Percentiles rank a stretch among this genome's conserved stretches.
These are phyloP conservation scores for Pogonomyrmex californicus DNA, from an alignment of 1,140 invertebrate genomes.

Conservation along the genomic window DNA sequence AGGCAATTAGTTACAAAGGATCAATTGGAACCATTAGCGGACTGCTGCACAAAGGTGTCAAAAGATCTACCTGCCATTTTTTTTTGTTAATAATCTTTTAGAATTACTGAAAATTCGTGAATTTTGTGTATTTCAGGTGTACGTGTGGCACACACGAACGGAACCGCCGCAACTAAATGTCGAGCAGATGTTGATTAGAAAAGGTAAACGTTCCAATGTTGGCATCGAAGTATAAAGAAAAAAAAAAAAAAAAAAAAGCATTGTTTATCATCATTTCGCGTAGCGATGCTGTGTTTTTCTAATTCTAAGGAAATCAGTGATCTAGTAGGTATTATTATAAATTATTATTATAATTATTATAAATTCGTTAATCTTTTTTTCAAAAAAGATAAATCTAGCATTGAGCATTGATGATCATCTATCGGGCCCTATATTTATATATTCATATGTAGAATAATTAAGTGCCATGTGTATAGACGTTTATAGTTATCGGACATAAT, in stretches of 20 bases:
- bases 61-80: not conserved
- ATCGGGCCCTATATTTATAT: not conserved
- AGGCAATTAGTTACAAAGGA: slow-evolving; percentile 92
- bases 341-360: not conserved
- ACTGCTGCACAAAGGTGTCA: slow-evolving; percentile 94
- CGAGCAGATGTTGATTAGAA: slow-evolving; percentile 88
- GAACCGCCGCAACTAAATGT: slow-evolving; percentile 92
- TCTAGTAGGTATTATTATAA: slow-evolving; percentile 10
- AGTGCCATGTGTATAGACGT: slow-evolving; percentile 56
- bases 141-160: slow-evolving; percentile 99
- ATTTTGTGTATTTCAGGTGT: slow-evolving; percentile 88
- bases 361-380: not conserved
- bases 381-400: not conserved
- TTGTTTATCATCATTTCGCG: slow-evolving; percentile 34
- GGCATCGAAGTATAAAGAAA: slow-evolving; percentile 92
- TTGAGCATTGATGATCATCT: not conserved
- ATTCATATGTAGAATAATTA: slow-evolving; percentile 16
- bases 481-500: slow-evolving; percentile 26
- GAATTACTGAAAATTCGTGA: not conserved
- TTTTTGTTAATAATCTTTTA: not conserved
- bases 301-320: not conserved
- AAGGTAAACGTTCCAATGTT: slow-evolving; percentile 88
- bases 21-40: slow-evolving; percentile 95
- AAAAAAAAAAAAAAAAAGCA: slow-evolving; percentile 5
- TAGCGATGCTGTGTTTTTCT: not conserved